Percentiles rank a stretch among this genome's conserved stretches.
These are phyloP conservation scores for Corvus moneduloides DNA, from an alignment of 2,113 vertebrate genomes.

Conservation along the genomic window DNA sequence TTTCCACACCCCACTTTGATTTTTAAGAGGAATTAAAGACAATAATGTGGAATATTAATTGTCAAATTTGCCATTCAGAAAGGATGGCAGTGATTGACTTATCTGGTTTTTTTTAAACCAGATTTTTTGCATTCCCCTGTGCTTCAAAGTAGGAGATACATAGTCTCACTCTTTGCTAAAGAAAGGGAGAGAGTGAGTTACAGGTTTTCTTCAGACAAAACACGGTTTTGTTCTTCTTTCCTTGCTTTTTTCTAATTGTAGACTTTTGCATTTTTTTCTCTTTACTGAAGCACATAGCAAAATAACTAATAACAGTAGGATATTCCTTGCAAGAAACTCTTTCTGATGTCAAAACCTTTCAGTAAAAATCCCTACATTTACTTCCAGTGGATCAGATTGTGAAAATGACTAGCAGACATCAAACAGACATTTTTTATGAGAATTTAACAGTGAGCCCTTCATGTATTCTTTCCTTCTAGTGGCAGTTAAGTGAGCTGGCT, in stretches of 20 bases:
- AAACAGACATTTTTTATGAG: slow-evolving; percentile 43
- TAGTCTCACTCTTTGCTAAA: background rate
- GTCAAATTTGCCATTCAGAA: background rate
- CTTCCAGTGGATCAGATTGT: background rate
- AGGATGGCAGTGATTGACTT: background rate
- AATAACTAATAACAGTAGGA: background rate
- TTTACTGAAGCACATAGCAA: background rate
- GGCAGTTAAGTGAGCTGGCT: background rate
- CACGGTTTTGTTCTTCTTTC: background rate
- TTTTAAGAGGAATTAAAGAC: background rate
- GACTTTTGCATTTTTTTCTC: background rate
- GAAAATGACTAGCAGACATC: slow-evolving; percentile 37
- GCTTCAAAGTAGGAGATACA: background rate
- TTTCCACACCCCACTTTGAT: background rate
- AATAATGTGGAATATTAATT: background rate
- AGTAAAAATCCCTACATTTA: background rate
- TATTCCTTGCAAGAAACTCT: background rate
- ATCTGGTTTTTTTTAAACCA: background rate
- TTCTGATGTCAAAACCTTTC: slow-evolving; percentile 10
- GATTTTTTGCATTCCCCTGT: background rate
- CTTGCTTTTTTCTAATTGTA: background rate
- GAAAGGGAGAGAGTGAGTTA: background rate
- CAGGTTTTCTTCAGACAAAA: background rate
- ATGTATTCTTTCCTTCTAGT: background rate
- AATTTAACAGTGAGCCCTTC: background rate